phyloP scores from a whole-genome alignment of 2,888 invertebrate species.

The Cistogaster globosa region DNA sequence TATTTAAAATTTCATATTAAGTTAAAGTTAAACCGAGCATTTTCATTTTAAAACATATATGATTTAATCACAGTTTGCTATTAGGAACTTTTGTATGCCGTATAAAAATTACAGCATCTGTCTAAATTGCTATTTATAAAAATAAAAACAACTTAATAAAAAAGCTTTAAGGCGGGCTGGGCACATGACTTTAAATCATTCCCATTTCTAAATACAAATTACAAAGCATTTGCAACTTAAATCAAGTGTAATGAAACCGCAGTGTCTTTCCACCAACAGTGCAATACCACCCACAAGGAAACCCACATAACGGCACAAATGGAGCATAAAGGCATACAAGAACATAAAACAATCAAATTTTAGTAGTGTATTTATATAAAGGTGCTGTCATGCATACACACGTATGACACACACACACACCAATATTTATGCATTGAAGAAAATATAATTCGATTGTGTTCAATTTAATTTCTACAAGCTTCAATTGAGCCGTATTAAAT shows the following conservation, averaged over 20 bases:
- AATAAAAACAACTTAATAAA: constrained; percentile 12
- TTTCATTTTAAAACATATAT: not conserved
- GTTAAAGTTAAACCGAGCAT: no score
- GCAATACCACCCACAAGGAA: constrained; percentile 57
- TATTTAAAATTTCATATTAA: no score
- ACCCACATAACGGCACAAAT: constrained; percentile 70
- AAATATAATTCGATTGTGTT: constrained; percentile 83
- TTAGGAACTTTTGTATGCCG: not conserved
- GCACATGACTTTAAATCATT: not conserved
- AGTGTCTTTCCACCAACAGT: constrained; percentile 4
- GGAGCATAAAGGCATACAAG: constrained; percentile 57
- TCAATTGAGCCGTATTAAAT: constrained; percentile 76
- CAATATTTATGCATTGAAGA: constrained; percentile 68
- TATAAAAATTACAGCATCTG: constrained; percentile 46
- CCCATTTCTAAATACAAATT: not conserved
- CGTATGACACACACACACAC: not conserved
- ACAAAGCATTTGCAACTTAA: constrained; percentile 47
- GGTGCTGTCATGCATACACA: constrained; percentile 11
- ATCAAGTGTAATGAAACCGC: constrained; percentile 35
- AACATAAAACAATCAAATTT: constrained; percentile 51
- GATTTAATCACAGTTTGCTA: constrained; percentile 11
- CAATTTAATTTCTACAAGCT: constrained; percentile 83
- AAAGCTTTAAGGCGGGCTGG: not conserved
- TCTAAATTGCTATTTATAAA: constrained; percentile 19
- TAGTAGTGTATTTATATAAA: constrained; percentile 8